Percentiles rank a stretch among this genome's conserved stretches.
phyloP scores from a whole-genome alignment of 2,797 vertebrate genomes.

The Acrocephalus scirpaceus region DNA sequence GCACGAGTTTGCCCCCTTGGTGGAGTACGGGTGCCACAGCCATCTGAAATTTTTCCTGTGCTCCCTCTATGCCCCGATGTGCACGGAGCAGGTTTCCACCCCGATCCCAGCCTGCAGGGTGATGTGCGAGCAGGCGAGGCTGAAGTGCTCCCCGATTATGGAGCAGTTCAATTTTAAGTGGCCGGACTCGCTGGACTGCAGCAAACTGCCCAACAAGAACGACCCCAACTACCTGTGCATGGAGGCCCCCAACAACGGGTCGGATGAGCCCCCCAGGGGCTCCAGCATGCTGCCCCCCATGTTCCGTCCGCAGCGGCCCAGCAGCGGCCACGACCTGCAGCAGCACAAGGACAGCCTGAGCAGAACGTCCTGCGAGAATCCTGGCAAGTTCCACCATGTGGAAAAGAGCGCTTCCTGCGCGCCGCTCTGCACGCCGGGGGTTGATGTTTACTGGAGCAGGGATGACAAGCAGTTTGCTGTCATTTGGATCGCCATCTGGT shows the following conservation, averaged over 20 bases:
- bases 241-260: conserved; percentile 95
- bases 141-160: conserved; percentile 93
- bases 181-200: conserved; percentile 95
- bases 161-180: conserved; percentile 94
- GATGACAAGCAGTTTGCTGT: conserved; percentile 93
- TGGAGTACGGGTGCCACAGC: conserved; percentile 93
- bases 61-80: conserved; percentile 98
- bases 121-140: conserved; percentile 96
- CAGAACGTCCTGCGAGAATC: conserved; percentile 85
- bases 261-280: conserved; percentile 87
- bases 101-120: conserved; percentile 95
- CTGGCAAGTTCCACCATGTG: conserved; percentile 95
- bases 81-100: conserved; percentile 96
- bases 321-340: conserved; percentile 70
- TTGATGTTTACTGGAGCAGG: conserved; percentile 97
- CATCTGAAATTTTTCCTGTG: conserved; percentile 97
- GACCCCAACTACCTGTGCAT: conserved; percentile 98
- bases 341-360: conserved; percentile 74
- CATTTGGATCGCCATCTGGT: conserved; percentile 96
- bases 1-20: conserved; percentile 94
- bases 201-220: conserved; percentile 92
- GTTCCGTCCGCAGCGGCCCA: conserved; percentile 85
- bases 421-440: conserved; percentile 88
- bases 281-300: conserved; percentile 90
- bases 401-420: conserved; percentile 95